Base-by-base conservation (phyloP, 2,113 vertebrate genomes). In the Pipra filicauda region DNA sequence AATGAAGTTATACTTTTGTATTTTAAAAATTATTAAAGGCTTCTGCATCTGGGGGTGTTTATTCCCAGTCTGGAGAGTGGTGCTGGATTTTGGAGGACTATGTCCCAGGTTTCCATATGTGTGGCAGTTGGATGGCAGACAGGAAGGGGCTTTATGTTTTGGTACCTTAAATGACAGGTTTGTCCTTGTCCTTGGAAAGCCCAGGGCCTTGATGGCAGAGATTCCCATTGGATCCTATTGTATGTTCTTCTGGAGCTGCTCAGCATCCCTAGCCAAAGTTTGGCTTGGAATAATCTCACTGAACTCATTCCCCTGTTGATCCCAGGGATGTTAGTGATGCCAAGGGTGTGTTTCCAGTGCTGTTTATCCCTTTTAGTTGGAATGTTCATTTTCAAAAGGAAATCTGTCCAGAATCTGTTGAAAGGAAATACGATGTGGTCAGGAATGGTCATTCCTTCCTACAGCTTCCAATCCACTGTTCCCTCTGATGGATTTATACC, bases 31-130 rank as follows among this genome's bases (percentile, higher is more conserved):
- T 62, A 16, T 71, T 64, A 62, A 62, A 89, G 46, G 9, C 51
- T 75, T 92, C 88, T 85, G 48, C 84, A 58, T 86, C 55, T 95
- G 94, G 85, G 73, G 41, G 19, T 89, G 44, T 87, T 96, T 91
- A 84, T 75, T 46, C 11, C 8, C 81, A 86, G 82, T 20, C 84
- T 89, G 91, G 91, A 70, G 31, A 69, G 78, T 27, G 75, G 71
- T 6, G 4, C 26, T 73, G 37, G 35, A 41, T 89, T 88, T 88
- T 15, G 5, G 82, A 80, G 54, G 65, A 46, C 74, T n/a, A 0
- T 54, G 23, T 85, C 80, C 72, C 89, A 41, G 59, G n/a, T 69
- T 89, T 48, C 67, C 82, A 41, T n/a, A 61, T 66, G 92, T 69
- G 12, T 12, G 44, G 48, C 90, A 77, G 57, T 41, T 64, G 61